Evolutionary conservation across 2,113 vertebrate species (phyloP).

Genomic region (Phalacrocorax brasilianus): DNA sequence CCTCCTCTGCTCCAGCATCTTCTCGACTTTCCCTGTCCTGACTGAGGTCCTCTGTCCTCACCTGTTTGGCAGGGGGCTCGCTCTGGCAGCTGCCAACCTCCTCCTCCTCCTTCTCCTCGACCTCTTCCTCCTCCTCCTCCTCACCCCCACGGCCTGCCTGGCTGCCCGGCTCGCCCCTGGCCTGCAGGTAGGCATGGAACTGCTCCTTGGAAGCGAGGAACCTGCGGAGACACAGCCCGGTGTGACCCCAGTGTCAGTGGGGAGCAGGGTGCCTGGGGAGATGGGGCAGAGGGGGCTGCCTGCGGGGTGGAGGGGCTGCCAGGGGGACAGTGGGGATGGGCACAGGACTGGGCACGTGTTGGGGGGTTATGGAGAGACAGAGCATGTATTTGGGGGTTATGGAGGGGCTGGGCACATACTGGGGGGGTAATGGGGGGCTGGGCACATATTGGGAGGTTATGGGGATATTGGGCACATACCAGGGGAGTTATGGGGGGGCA

Average conservation of each 20-base stretch:
- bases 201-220: conserved; percentile 87
- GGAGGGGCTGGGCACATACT: too few relatives aligned
- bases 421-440: too few relatives aligned
- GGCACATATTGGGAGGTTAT: too few relatives aligned
- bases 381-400: too few relatives aligned
- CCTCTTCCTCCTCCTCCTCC: not conserved
- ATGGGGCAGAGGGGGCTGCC: too few relatives aligned
- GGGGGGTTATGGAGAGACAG: not conserved
- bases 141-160: rapidly evolving
- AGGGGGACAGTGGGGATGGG: not conserved
- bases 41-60: conserved; percentile 56
- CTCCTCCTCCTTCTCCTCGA: too few relatives aligned
- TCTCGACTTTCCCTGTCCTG: not conserved
- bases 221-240: conserved; percentile 40
- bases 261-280: not conserved
- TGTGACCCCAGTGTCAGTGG: not conserved
- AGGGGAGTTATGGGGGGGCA: too few relatives aligned
- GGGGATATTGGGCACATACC: too few relatives aligned
- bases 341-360: too few relatives aligned
- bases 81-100: not conserved
- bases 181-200: conserved; percentile 81
- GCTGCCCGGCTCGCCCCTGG: not conserved
- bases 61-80: conserved; percentile 81
- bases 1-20: not conserved
- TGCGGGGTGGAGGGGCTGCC: not conserved